Evolutionary conservation across 2,888 invertebrate genomes (phyloP).

Genomic region (Dolichopus griseipennis): DNA sequence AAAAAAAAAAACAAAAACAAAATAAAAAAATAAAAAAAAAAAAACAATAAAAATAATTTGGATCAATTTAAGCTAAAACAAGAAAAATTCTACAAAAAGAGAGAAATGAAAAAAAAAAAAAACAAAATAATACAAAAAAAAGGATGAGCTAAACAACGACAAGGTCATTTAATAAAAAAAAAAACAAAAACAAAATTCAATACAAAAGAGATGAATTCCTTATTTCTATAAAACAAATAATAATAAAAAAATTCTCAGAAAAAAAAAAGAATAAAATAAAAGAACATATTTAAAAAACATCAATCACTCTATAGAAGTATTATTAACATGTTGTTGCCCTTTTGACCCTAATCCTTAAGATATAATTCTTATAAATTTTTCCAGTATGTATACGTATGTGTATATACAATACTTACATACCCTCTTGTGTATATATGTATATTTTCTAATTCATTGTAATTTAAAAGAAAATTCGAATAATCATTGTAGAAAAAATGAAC

Average conservation of each 20-base stretch:
- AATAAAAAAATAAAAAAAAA: constrained; percentile 9
- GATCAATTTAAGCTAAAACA: not conserved
- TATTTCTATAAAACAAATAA: too few relatives aligned
- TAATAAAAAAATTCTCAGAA: not conserved
- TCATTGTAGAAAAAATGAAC: too few relatives aligned
- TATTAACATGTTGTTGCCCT: constrained; percentile 6
- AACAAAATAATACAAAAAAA: constrained; percentile 1
- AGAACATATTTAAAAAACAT: not conserved
- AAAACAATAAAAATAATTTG: constrained; percentile 6
- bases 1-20: not conserved
- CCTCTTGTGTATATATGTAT: too few relatives aligned
- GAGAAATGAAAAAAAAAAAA: constrained; percentile 11
- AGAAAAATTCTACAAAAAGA: not conserved
- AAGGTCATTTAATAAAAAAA: too few relatives aligned
- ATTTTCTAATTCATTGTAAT: too few relatives aligned
- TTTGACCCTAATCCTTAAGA: not conserved
- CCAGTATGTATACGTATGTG: too few relatives aligned
- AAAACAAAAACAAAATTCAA: too few relatives aligned
- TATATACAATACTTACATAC: too few relatives aligned
- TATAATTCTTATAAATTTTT: not conserved
- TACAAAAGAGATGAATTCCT: too few relatives aligned
- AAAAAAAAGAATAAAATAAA: not conserved
- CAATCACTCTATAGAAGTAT: not conserved
- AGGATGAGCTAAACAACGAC: not conserved
- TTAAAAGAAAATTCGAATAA: too few relatives aligned